phyloP scores from a whole-genome alignment of 2,797 vertebrate genomes.

The Tapera naevia region DNA sequence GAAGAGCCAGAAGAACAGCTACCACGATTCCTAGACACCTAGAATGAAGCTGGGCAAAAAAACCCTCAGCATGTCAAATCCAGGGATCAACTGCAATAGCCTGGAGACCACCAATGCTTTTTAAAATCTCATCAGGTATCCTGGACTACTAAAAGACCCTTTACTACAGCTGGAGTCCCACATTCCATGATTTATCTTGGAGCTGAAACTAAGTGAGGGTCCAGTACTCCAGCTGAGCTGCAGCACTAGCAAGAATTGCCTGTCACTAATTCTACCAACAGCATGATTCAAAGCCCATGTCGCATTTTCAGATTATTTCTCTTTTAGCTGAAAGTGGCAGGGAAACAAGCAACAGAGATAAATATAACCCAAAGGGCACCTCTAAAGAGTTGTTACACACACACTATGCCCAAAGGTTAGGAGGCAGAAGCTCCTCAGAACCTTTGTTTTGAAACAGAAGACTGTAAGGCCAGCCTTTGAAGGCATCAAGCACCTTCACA shows the following conservation, averaged over 20 bases:
- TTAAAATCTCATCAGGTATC: constrained; percentile 14
- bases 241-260: background rate
- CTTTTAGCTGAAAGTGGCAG: background rate
- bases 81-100: constrained; percentile 15
- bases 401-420: background rate
- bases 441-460: background rate
- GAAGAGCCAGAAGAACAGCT: constrained; percentile 47
- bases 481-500: background rate
- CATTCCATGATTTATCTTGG: background rate
- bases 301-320: background rate
- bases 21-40: background rate
- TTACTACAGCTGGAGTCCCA: constrained; percentile 22
- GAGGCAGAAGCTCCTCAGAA: background rate
- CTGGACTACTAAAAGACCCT: constrained; percentile 7
- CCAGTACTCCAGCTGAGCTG: background rate
- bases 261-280: background rate
- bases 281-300: background rate
- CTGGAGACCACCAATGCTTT: background rate
- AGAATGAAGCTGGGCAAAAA: constrained; percentile 26
- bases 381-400: background rate
- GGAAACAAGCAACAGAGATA: constrained; percentile 3
- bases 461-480: background rate
- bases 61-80: background rate
- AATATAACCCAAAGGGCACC: background rate
- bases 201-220: constrained; percentile 17